Conservation (phyloP, 2,113 vertebrate species). For the Chionomys nivalis region DNA sequence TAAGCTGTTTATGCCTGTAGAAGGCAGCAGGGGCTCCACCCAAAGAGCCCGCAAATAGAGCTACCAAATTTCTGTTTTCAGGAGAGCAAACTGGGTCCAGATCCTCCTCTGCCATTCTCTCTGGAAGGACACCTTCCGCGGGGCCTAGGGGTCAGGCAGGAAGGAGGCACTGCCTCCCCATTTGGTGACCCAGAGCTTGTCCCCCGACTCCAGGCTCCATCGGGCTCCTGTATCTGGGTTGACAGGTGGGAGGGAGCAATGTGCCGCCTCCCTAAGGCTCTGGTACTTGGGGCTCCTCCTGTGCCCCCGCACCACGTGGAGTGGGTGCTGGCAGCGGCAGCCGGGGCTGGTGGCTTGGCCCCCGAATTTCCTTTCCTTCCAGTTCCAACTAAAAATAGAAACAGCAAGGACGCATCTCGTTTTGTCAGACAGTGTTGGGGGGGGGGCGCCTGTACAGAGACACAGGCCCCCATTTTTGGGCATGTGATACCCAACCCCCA, state of each 20-base stretch:
- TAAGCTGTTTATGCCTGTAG: conserved; percentile 18
- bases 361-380: conserved; percentile 77
- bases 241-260: conserved; percentile 49
- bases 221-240: neutral
- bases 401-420: conserved; percentile 49
- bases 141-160: neutral
- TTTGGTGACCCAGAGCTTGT: neutral
- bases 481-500: conserved; percentile 19
- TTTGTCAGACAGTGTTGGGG: conserved; percentile 74
- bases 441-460: conserved; percentile 59
- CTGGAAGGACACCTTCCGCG: neutral
- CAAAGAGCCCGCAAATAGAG: conserved; percentile 29
- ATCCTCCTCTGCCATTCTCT: neutral
- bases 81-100: conserved; percentile 45
- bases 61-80: conserved; percentile 36
- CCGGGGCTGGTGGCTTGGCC: conserved; percentile 75
- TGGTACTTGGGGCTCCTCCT: conserved; percentile 61
- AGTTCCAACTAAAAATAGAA: conserved; percentile 79
- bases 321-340: conserved; percentile 66
- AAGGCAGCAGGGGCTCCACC: conserved; percentile 7
- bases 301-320: conserved; percentile 60
- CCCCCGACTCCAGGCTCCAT: neutral
- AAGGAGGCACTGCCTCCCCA: neutral
- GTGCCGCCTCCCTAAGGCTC: neutral
- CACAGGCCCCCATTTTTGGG: neutral